Conservation (phyloP, 30 jellyfish, hydroid and myxozoan genomes). For the Aurelia sp. region DNA sequence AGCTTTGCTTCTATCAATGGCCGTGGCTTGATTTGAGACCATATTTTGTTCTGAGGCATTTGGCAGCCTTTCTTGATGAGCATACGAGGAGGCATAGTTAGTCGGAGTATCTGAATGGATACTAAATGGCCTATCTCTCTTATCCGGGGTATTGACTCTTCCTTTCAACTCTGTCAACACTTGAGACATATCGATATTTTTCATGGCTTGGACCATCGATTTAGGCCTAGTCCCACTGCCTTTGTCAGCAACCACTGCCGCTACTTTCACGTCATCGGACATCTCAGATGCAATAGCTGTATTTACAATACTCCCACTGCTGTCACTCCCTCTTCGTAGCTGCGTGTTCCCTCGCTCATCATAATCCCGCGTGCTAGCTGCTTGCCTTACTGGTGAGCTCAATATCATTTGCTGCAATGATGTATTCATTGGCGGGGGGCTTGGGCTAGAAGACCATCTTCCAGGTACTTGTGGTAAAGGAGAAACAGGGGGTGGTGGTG, state of each 20-base stretch:
- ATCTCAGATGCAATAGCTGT: constrained; percentile 67
- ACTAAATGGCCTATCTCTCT: constrained; percentile 42
- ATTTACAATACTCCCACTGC: constrained; percentile 8
- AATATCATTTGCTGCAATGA: constrained; percentile 22
- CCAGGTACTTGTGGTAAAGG: not conserved
- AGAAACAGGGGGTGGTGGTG: constrained; percentile 2
- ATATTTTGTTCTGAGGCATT: not conserved
- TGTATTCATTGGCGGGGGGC: constrained; percentile 34
- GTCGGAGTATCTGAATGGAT: constrained; percentile 51
- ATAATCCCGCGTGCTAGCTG: constrained; percentile 29
- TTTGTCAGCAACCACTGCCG: constrained; percentile 44
- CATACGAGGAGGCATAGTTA: constrained; percentile 23
- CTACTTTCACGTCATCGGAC: constrained; percentile 65
- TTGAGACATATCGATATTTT: constrained; percentile 42
- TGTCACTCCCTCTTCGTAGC: not conserved
- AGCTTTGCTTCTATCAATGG: not conserved
- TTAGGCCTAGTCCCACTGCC: constrained; percentile 33
- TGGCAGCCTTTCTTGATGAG: not conserved
- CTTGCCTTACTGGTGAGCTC: constrained; percentile 47
- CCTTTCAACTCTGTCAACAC: constrained; percentile 63
- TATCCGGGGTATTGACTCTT: constrained; percentile 3
- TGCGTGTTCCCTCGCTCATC: constrained; percentile 27
- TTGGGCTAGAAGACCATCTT: not conserved
- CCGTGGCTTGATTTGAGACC: not conserved
- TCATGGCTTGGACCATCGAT: constrained; percentile 4